Evolutionary conservation across 2,113 vertebrate species (phyloP), one percentile per base, ranked within the genome.

Genomic region (Hydropotes inermis): DNA sequence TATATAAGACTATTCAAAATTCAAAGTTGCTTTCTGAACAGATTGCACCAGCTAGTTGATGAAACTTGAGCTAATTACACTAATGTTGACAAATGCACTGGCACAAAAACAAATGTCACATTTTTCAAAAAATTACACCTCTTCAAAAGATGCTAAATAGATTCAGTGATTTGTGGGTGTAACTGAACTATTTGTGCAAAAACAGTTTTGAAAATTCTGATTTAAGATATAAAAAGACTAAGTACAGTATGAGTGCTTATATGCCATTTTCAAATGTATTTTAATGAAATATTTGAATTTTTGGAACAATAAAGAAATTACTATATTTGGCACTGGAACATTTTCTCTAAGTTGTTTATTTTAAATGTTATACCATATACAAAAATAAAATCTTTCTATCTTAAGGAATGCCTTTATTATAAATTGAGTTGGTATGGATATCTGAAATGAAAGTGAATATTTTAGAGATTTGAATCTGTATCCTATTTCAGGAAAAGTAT

Each of bases 61-160:
- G 98, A 98, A 99, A 99, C 97, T 98, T 98, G 96, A 99, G 98
- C 98, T 99, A 99, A 99, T 99, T 99, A 98, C 98, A 98, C 98
- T 99, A 99, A 99, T 98, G 98, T 98, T 98, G 99, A 99, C 98
- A 98, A 99, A 99, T 99, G 98, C 78, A 98, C 95, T 98, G 97
- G 97, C 96, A 98, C 94, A 84, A 97, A 98, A 98, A 96, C 97
- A 98, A 98, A 98, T 98, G 94, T 97, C 98, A 98, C 96, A 97
- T 98, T 97, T 97, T 91, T 96, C 92, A 98, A 97, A 98, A 98
- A 98, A 98, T 98, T 96, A 64, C 88, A 98, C 90, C 96, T 98
- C 98, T 98, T 98, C 95, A 98, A 96, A 97, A 98, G 98, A 98
- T 96, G 96, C 93, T 98, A 98, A 98, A 83, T 97, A 98, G 97